Percentiles rank a stretch among this genome's conserved stretches.
phyloP scores from a whole-genome alignment of 2,113 vertebrate species.

The Galemys pyrenaicus region DNA sequence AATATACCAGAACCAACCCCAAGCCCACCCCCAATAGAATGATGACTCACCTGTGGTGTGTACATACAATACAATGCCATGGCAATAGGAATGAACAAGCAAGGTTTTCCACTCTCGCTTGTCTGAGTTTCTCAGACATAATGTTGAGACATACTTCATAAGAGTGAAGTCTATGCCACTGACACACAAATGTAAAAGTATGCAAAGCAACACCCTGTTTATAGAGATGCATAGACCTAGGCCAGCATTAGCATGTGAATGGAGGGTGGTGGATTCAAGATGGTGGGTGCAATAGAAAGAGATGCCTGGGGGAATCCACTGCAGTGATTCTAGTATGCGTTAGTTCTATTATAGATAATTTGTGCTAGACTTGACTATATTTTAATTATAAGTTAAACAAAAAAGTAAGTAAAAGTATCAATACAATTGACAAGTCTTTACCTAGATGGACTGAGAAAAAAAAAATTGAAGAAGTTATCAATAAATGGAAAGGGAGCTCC shows the following conservation, averaged over 20 bases:
- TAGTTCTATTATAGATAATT: not conserved
- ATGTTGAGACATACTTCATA: not conserved
- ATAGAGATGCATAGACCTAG: not conserved
- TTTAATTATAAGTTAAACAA: not conserved
- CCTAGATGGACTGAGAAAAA: not conserved
- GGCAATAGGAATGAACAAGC: too few relatives aligned
- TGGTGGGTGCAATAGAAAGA: too few relatives aligned
- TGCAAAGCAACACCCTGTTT: not conserved
- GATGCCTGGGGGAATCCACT: not conserved
- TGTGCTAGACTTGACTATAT: too few relatives aligned
- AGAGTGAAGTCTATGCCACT: not conserved
- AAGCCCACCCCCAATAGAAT: not conserved
- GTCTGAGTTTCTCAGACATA: not conserved
- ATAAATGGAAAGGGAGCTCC: too few relatives aligned
- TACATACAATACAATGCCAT: not conserved
- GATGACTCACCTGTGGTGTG: not conserved
- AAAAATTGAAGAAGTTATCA: not conserved
- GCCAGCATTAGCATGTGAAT: too few relatives aligned
- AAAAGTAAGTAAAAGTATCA: not conserved
- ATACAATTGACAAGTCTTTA: not conserved
- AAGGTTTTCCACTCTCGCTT: not conserved
- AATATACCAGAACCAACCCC: not conserved
- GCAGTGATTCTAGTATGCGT: not conserved
- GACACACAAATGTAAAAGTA: not conserved
- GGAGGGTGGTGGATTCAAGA: accelerated